Conservation (phyloP, 2,113 vertebrate genomes). For the Sciurus niger region DNA sequence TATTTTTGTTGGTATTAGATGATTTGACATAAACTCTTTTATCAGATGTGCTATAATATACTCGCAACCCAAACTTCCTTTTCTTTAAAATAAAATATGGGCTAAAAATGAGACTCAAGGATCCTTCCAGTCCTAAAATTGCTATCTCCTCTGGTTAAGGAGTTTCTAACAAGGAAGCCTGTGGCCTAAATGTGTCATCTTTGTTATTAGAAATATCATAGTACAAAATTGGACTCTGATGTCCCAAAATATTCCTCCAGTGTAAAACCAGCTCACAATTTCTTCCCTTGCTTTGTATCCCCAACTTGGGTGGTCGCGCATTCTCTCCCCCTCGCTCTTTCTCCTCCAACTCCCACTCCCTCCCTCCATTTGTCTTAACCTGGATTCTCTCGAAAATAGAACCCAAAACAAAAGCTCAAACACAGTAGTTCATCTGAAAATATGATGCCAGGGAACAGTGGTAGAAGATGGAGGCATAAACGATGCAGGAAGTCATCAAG, state of each 20-base stretch:
- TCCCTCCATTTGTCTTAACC: neutral
- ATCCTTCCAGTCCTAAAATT: constrained; percentile 64
- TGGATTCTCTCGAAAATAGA: neutral
- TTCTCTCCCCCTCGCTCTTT: neutral
- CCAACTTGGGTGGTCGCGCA: neutral
- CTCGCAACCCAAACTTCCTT: constrained; percentile 38
- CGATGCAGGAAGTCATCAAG: neutral
- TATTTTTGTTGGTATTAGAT: neutral
- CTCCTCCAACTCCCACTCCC: neutral
- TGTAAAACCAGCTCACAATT: constrained; percentile 57
- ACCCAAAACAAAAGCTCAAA: neutral
- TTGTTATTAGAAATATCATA: constrained; percentile 73
- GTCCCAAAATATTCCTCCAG: constrained; percentile 59
- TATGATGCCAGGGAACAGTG: neutral
- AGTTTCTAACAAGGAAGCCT: constrained; percentile 69
- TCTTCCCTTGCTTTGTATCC: constrained; percentile 17
- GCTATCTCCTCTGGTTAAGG: constrained; percentile 53
- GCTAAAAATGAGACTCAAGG: constrained; percentile 67
- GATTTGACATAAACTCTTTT: constrained; percentile 48
- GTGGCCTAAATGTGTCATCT: constrained; percentile 77
- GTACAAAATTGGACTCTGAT: constrained; percentile 70
- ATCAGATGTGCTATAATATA: constrained; percentile 32
- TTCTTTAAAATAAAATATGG: constrained; percentile 65
- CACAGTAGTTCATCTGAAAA: neutral
- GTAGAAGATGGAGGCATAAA: neutral